Percentiles rank a stretch among this genome's conserved stretches.
These are phyloP conservation scores for Plecturocebus donacophilus DNA, from an alignment of 2,113 vertebrate genomes.

Conservation along the genomic window DNA sequence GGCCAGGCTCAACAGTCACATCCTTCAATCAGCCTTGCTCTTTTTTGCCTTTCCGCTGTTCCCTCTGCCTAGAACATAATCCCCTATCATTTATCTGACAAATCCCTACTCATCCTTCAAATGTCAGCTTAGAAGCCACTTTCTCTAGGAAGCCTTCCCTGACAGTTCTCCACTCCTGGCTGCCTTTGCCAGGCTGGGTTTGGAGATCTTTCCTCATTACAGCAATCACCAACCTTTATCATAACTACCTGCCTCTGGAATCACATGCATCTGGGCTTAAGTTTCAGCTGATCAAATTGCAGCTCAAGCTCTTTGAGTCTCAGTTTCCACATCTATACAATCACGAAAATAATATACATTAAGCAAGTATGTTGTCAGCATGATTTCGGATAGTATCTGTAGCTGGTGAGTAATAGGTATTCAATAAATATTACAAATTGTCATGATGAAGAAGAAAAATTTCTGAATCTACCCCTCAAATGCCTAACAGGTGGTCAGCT, in stretches of 20 bases:
- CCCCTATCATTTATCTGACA: background rate
- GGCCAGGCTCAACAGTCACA: background rate
- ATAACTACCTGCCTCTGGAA: background rate
- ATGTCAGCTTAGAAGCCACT: background rate
- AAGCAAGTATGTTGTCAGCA: background rate
- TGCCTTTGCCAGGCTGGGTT: background rate
- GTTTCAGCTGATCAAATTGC: background rate
- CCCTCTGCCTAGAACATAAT: background rate
- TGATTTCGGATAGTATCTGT: background rate
- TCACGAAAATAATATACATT: background rate
- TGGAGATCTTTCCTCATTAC: background rate
- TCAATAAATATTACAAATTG: conserved; percentile 11
- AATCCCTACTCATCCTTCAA: background rate
- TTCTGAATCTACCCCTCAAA: conserved; percentile 2
- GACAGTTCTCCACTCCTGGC: background rate
- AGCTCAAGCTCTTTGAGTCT: background rate
- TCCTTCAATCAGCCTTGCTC: background rate
- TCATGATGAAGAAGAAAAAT: conserved; percentile 20
- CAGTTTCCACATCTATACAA: conserved; percentile 29
- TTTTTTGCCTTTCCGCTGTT: background rate
- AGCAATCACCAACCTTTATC: background rate
- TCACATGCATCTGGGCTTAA: background rate
- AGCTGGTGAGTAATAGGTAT: background rate
- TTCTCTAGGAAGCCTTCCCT: background rate
- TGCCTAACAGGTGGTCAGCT: background rate